Conservation (phyloP, 2,113 vertebrate genomes). For the Morone saxatilis region DNA sequence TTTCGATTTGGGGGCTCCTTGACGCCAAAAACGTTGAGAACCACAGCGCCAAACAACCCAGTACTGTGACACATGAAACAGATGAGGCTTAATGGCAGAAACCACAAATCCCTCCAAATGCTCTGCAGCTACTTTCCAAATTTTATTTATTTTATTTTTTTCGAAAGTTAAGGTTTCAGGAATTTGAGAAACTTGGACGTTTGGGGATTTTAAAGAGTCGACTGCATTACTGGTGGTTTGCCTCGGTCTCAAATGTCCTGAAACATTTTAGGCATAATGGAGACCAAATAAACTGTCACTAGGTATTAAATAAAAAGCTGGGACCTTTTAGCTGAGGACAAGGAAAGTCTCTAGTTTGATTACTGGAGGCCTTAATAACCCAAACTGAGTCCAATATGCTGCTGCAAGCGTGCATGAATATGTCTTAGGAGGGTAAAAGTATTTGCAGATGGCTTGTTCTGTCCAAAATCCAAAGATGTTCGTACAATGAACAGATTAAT, state of each 20-base stretch:
- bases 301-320: background rate
- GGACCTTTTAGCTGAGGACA: background rate
- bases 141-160: slow-evolving; percentile 25
- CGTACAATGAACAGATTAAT: background rate
- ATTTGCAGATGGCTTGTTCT: background rate
- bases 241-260: slow-evolving; percentile 2
- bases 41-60: background rate
- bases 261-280: slow-evolving; percentile 27
- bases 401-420: background rate
- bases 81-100: background rate
- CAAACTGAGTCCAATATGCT: background rate
- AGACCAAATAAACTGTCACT: slow-evolving; percentile 29
- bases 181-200: slow-evolving; percentile 17
- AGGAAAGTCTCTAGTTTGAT: background rate
- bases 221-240: slow-evolving; percentile 4
- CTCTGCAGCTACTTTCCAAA: slow-evolving; percentile 14
- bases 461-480: too few species aligned
- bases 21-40: too few species aligned
- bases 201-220: background rate
- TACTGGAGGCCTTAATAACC: too few species aligned
- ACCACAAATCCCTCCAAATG: slow-evolving; percentile 16
- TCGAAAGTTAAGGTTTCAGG: slow-evolving; percentile 22
- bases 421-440: background rate
- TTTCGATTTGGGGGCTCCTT: too few species aligned
- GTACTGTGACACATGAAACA: slow-evolving; percentile 26